A percentile compares a stretch with the other conserved stretches of the same genome.
These are phyloP conservation scores for Eledona agricola DNA, from an alignment of 2,888 invertebrate genomes.

Conservation along the genomic window DNA sequence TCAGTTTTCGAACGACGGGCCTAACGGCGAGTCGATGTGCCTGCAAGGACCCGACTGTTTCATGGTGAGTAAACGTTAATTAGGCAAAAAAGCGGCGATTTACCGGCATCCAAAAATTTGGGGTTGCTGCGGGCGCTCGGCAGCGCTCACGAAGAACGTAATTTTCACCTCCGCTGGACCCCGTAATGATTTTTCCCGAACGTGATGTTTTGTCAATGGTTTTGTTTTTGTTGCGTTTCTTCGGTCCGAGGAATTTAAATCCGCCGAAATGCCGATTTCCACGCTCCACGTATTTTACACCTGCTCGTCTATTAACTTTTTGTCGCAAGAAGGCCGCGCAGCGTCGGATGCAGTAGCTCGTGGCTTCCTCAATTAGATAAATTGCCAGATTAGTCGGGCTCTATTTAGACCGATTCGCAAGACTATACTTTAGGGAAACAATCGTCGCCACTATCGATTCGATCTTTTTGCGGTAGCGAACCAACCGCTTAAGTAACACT, in stretches of 20 bases:
- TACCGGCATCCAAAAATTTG: conserved; percentile 17
- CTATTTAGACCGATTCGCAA: conserved; percentile 36
- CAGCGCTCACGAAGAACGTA: conserved; percentile 47
- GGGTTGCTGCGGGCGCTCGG: conserved; percentile 26
- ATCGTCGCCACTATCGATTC: conserved; percentile 48
- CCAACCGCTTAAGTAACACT: conserved; percentile 53
- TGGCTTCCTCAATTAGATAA: conserved; percentile 46
- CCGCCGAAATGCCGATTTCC: conserved; percentile 35
- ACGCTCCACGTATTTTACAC: conserved; percentile 34
- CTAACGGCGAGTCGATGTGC: conserved; percentile 72
- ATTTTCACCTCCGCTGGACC: conserved; percentile 55
- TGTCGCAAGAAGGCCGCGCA: conserved; percentile 10
- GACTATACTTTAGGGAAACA: conserved; percentile 50
- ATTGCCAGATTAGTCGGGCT: conserved; percentile 37
- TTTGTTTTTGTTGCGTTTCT: conserved; percentile 36
- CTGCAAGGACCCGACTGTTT: conserved; percentile 77
- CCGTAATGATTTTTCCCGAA: conserved; percentile 53
- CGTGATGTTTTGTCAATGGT: conserved; percentile 42
- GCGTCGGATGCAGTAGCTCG: conserved; percentile 25
- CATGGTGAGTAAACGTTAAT: conserved; percentile 70
- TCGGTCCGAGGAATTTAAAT: conserved; percentile 30
- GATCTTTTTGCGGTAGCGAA: conserved; percentile 54
- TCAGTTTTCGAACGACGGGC: conserved; percentile 72
- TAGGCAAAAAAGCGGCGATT: conserved; percentile 5
- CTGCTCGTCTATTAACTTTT: conserved; percentile 33